Base-by-base conservation (phyloP, 2,888 invertebrate genomes). In the Ochropleura plecta region DNA sequence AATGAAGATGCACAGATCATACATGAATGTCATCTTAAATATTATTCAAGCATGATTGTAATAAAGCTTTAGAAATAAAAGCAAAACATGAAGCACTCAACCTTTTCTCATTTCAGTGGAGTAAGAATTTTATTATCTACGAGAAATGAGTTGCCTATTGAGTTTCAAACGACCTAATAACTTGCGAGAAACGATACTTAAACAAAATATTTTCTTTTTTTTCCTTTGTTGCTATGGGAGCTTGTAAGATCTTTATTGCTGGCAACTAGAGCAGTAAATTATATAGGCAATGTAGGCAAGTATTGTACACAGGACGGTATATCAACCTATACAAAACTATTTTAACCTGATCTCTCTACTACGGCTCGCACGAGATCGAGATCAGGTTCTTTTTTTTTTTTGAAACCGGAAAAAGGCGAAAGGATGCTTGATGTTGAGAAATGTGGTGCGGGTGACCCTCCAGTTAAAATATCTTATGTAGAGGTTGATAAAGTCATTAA, bases 91-190 rank as follows among this genome's bases (percentile, higher is more conserved):
- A 77, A 10, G 16, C 49, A 57, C 60, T 40, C 40, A 64, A 51
- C 63, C 59, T 40, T 42, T 18, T 42, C 60, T 59, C 78, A 67
- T 81, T 49, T 20, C 73, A 14, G 53, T 48, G 16, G 78, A 71
- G 76, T 79, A 46, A 42, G 40, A 70, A 70, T 30, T 30, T 30
- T 30, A 30, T 73, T 78, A 73, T 62, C 53, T n/a, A 40, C 65
- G 62, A 78, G 42, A 73, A 80, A 71, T 30, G 57, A 77, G 40
- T 69, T 66, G 53, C 69, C 65, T 78, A 68, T 66, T 65, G 48
- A 81, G 60, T 65, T 76, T 60, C 30, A 20, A 66, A 62, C 57
- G 60, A 72, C 60, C n/a, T 66, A 51, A 65, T 57, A 72, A 57
- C 60, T 62, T 62, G 30, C 48, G 44, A 64, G 72, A 44, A 53